Conservation (phyloP, 2,113 vertebrate genomes). For the Alces alces region DNA sequence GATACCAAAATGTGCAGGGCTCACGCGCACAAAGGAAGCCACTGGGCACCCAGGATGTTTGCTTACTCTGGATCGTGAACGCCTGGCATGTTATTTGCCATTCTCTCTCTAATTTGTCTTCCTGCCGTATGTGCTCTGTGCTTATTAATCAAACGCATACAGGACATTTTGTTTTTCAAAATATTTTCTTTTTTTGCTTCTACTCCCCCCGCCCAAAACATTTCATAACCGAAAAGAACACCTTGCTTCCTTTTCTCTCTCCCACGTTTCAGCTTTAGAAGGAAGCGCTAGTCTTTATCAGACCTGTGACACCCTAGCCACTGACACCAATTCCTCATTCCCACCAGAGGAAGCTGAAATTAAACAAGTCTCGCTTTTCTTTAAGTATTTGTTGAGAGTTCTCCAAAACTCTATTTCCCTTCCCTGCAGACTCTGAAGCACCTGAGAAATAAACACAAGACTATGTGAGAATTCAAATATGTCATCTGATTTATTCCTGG, state of each 20-base stretch:
- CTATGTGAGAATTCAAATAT: neutral
- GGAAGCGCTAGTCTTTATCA: neutral
- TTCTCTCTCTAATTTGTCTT: neutral
- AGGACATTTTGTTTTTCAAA: neutral
- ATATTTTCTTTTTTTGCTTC: neutral
- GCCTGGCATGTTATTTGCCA: neutral
- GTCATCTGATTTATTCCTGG: neutral
- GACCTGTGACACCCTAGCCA: neutral
- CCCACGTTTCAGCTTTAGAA: neutral
- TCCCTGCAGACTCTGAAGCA: neutral
- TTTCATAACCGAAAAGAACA: neutral
- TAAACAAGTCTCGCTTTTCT: neutral
- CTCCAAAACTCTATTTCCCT: neutral
- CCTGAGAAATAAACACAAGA: neutral
- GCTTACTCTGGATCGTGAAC: slow-evolving; percentile 1
- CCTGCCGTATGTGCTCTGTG: neutral
- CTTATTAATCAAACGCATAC: neutral
- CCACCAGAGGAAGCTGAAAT: neutral
- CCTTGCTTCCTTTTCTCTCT: neutral
- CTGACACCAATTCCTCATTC: neutral
- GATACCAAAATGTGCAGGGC: neutral
- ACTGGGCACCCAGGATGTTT: slow-evolving; percentile 21
- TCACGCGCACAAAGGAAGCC: neutral
- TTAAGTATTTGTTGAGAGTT: neutral
- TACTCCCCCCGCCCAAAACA: neutral